Conservation (phyloP, 2,113 vertebrate genomes). For the Mormyrus lacerda region DNA sequence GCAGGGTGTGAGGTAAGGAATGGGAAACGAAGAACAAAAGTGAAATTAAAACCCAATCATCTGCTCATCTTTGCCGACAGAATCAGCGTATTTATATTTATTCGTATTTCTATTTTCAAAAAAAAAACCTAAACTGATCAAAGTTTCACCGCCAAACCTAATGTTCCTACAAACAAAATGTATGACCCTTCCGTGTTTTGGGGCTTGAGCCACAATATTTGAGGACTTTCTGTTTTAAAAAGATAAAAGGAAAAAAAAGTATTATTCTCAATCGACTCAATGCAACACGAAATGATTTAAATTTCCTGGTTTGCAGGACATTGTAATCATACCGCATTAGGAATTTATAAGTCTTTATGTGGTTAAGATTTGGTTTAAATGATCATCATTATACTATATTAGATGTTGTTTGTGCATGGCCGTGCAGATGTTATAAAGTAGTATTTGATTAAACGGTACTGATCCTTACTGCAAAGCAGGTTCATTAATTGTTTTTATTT, state of each 20-base stretch:
- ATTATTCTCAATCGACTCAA: not conserved
- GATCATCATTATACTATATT: not conserved
- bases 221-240: not conserved
- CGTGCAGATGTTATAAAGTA: not conserved
- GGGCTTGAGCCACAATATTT: not conserved
- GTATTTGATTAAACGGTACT: not conserved
- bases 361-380: not conserved
- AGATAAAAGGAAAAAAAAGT: not conserved
- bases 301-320: not conserved
- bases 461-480: not conserved
- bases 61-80: not conserved
- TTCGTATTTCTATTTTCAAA: not conserved
- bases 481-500: not conserved
- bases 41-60: not conserved
- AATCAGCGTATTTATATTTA: not conserved
- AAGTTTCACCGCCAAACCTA: not conserved
- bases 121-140: not conserved
- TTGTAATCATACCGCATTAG: not conserved
- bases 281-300: not conserved
- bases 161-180: not conserved
- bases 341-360: not conserved
- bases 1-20: not conserved
- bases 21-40: not conserved
- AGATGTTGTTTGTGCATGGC: not conserved
- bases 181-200: not conserved